Base-by-base conservation (phyloP, 2,113 vertebrate genomes). In the Podocnemis expansa region DNA sequence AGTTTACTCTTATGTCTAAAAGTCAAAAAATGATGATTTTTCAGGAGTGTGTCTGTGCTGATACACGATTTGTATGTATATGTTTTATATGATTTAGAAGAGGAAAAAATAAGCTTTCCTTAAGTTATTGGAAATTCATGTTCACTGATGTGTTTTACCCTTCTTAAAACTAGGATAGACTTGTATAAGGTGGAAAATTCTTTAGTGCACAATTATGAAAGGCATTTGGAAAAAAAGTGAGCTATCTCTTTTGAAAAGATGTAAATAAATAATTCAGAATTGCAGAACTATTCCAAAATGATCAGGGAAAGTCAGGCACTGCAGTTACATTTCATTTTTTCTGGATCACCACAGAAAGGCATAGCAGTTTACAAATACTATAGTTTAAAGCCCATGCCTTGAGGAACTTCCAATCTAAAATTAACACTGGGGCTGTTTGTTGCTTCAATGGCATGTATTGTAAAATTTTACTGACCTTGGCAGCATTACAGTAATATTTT, bases 21-120 rank as follows among this genome's bases (percentile, higher is more conserved):
- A 78, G 75, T n/a, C 51, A 80, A 88, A 85, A 81, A 85, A 70
- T 90, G 43, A 87, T 93, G 87, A 31, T 75, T 93, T 92, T 91
- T 29, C 84, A 58, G 4, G 2, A 13, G 81, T 27, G 49, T 75
- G 16, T 84, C 14, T 31, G 16, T 88, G 67, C 73, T 85, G 86
- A 41, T 34, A 4, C 55, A 63, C 47, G 75, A 10, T 84, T 52
- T 45, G 11, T 73, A 25, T 51, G 29, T 89, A 89, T 79, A 63
- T n/a, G 22, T 87, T 78, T 73, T 54, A 22, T 17, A 22, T 80
- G 25, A 90, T 89, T 94, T 89, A 67, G 49, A 92, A 93, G 49
- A 29, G 1, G 5, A 70, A 60, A 86, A 89, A 29, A 6, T 81
- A 79, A 55, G 10, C 9, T 85, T 87, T 58, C 24, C 21, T 25